Evolutionary conservation across 2,888 invertebrate species (phyloP).

Genomic region (Nymphalis polychloros): DNA sequence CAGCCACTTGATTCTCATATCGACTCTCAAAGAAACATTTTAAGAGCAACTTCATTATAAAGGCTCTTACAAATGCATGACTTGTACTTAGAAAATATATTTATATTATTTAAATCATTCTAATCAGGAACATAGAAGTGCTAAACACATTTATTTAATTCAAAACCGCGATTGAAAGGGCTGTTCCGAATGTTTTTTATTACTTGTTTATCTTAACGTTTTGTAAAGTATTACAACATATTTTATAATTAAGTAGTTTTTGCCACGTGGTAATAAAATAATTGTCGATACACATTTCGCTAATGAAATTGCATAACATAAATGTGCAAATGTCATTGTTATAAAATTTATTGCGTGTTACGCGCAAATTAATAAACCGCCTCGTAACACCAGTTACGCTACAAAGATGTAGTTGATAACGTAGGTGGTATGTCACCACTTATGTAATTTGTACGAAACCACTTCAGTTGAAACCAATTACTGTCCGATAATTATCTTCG

Average conservation of each 20-base stretch:
- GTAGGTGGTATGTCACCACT: conserved; percentile 41
- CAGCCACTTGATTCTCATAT: conserved; percentile 31
- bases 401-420: conserved; percentile 33
- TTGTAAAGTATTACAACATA: not conserved
- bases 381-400: conserved; percentile 29
- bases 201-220: not conserved
- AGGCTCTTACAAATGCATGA: conserved; percentile 16
- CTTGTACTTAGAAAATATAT: conserved; percentile 8
- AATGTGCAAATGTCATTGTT: conserved; percentile 21
- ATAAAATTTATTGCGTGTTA: conserved; percentile 34
- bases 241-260: no score
- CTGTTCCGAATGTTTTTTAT: not conserved
- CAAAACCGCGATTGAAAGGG: not conserved
- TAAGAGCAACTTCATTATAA: conserved; percentile 27
- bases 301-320: conserved; percentile 9
- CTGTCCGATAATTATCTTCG: conserved; percentile 36
- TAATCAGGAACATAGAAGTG: not conserved
- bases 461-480: conserved; percentile 39
- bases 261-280: not conserved
- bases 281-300: conserved; percentile 6
- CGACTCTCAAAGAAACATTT: conserved; percentile 26
- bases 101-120: not conserved
- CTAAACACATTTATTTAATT: not conserved
- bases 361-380: conserved; percentile 33
- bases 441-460: conserved; percentile 36